These are phyloP conservation scores for Trachelipus rathkii DNA, from an alignment of 1,140 invertebrate species.

Conservation along the genomic window DNA sequence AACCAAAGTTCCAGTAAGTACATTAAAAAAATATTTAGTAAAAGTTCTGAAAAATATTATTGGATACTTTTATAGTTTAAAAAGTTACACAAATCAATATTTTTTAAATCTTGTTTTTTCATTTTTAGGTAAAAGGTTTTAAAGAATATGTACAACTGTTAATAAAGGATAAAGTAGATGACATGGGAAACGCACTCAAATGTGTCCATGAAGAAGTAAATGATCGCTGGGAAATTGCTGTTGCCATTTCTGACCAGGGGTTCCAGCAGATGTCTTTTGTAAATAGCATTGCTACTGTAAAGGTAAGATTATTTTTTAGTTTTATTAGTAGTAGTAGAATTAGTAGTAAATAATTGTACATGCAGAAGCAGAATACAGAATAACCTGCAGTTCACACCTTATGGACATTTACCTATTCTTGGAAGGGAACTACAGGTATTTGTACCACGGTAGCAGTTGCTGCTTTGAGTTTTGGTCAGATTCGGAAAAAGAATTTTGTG, in stretches of 20 bases:
- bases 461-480: too few relatives aligned
- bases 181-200: slow-evolving; percentile 76
- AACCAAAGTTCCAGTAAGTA: slow-evolving; percentile 70
- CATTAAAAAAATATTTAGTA: too few relatives aligned
- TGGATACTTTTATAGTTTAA: neutral
- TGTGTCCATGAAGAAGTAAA: slow-evolving; percentile 77
- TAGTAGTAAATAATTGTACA: too few relatives aligned
- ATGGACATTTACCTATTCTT: too few relatives aligned
- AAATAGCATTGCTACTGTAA: slow-evolving; percentile 98
- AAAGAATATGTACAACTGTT: slow-evolving; percentile 96
- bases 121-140: slow-evolving; percentile 71
- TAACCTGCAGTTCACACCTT: too few relatives aligned
- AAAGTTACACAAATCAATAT: slow-evolving; percentile 23
- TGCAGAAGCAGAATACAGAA: too few relatives aligned
- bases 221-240: slow-evolving; percentile 93
- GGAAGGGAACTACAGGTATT: too few relatives aligned
- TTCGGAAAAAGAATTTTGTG: too few relatives aligned
- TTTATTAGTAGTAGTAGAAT: neutral
- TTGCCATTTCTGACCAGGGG: slow-evolving; percentile 80
- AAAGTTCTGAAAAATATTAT: too few relatives aligned
- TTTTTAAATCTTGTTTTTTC: neutral
- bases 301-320: slow-evolving; percentile 58
- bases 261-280: slow-evolving; percentile 98
- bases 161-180: slow-evolving; percentile 75
- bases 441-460: too few relatives aligned